Evolutionary conservation across 2,113 vertebrate species (phyloP).

Genomic region (Nyctereutes procyonoides): DNA sequence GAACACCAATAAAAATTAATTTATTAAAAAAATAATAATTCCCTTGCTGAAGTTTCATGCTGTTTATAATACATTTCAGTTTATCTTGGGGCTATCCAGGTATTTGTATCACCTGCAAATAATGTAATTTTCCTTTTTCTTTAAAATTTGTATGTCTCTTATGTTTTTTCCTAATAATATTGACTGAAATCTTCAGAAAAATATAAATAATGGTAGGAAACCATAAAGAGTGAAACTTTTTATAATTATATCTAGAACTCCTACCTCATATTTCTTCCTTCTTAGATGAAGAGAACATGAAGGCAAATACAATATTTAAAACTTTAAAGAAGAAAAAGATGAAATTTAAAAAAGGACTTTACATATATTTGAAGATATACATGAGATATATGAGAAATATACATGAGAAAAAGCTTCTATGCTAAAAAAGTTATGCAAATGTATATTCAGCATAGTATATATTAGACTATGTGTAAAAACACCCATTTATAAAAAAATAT

Average conservation of each 20-base stretch:
- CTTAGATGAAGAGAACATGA: conserved; percentile 17
- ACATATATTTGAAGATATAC: neutral
- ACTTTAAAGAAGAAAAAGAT: neutral
- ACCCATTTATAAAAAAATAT: neutral
- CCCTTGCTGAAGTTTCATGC: conserved; percentile 33
- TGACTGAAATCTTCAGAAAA: conserved; percentile 13
- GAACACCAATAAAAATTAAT: too few species aligned
- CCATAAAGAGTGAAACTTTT: conserved; percentile 41
- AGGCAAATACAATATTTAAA: conserved; percentile 49
- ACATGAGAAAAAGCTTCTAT: conserved; percentile 14
- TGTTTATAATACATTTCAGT: conserved; percentile 53
- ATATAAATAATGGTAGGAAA: conserved; percentile 39
- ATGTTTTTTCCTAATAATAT: conserved; percentile 44
- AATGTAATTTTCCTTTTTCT: conserved; percentile 1
- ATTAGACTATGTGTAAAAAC: neutral
- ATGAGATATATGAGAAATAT: neutral
- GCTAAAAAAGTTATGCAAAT: neutral
- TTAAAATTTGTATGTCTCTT: conserved; percentile 34
- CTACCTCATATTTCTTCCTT: neutral
- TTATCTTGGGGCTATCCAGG: conserved; percentile 21
- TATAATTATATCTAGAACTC: conserved; percentile 39
- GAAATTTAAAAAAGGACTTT: conserved; percentile 6
- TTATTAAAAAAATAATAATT: too few species aligned
- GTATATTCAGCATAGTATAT: neutral
- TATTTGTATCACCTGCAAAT: neutral